phyloP scores from a whole-genome alignment of 2,113 vertebrate genomes.

The Rhizomys pruinosus region DNA sequence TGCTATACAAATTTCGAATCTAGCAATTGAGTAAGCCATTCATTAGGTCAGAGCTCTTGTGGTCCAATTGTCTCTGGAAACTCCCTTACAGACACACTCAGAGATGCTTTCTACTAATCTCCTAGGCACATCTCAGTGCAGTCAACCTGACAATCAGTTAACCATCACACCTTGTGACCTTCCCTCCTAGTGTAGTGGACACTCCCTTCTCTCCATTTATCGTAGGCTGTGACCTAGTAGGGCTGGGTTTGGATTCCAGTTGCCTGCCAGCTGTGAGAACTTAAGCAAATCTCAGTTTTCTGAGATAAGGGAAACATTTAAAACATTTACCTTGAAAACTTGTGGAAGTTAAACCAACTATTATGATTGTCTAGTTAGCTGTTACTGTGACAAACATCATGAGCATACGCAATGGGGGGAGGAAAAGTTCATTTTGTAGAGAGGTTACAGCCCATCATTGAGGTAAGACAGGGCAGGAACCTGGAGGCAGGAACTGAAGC shows the following conservation, averaged over 20 bases:
- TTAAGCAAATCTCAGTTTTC: background rate
- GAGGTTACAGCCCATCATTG: too few relatives aligned
- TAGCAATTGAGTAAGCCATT: background rate
- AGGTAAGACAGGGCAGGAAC: too few relatives aligned
- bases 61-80: background rate
- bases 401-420: too few relatives aligned
- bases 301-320: background rate
- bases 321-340: slow-evolving; percentile 30
- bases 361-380: background rate
- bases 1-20: background rate
- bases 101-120: background rate
- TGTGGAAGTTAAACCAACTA: slow-evolving; percentile 7
- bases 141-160: background rate
- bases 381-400: too few relatives aligned
- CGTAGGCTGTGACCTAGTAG: background rate
- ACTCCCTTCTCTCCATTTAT: background rate
- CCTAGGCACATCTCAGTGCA: background rate
- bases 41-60: background rate
- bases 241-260: background rate
- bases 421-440: too few relatives aligned
- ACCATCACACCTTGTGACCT: background rate
- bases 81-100: background rate
- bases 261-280: background rate
- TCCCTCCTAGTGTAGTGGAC: background rate
- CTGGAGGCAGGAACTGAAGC: too few relatives aligned